These are phyloP conservation scores for Pseudochromis fuscus DNA, from an alignment of 2,797 vertebrate species.

Conservation along the genomic window DNA sequence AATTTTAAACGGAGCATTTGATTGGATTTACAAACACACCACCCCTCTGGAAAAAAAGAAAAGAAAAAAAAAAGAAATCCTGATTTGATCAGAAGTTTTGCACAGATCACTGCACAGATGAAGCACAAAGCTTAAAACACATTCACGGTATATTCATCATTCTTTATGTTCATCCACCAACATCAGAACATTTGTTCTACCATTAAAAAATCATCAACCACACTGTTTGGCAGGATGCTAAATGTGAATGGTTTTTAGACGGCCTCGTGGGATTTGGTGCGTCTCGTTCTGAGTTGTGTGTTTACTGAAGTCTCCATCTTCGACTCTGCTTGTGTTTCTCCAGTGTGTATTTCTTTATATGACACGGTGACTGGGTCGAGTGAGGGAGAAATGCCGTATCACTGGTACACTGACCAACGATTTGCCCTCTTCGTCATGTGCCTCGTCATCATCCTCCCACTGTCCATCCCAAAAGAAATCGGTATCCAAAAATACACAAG, in stretches of 20 bases:
- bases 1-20: slow-evolving; percentile 48
- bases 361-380: slow-evolving; percentile 75
- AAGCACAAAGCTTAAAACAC: slow-evolving; percentile 6
- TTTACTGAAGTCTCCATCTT: neutral
- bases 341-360: slow-evolving; percentile 82
- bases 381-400: slow-evolving; percentile 61
- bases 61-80: neutral
- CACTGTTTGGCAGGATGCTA: neutral
- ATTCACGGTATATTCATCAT: neutral
- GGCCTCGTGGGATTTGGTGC: neutral
- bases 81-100: slow-evolving; percentile 23
- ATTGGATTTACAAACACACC: slow-evolving; percentile 61
- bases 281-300: neutral
- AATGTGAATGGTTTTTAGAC: slow-evolving; percentile 14
- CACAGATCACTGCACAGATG: slow-evolving; percentile 13
- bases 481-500: slow-evolving; percentile 89
- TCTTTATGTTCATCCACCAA: slow-evolving; percentile 7
- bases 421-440: slow-evolving; percentile 85
- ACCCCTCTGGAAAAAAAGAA: neutral
- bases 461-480: slow-evolving; percentile 88
- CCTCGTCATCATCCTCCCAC: slow-evolving; percentile 85
- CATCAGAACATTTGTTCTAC: neutral
- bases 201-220: slow-evolving; percentile 24
- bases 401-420: slow-evolving; percentile 87
- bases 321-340: slow-evolving; percentile 14